phyloP scores from a whole-genome alignment of 1,140 invertebrate species.

The Parasteatoda tepidariorum region DNA sequence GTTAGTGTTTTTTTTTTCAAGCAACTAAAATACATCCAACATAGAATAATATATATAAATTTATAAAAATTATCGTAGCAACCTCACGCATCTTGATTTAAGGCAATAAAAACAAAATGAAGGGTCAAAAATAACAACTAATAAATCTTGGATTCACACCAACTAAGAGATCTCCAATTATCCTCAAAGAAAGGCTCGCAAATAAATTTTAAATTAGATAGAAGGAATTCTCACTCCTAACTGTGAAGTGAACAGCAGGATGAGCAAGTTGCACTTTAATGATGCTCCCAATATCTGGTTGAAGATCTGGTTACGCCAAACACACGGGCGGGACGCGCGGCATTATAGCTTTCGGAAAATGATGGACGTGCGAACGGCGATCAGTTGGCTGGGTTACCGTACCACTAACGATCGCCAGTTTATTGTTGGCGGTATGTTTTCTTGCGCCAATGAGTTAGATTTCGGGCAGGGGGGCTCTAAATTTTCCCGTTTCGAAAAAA shows the following conservation, averaged over 20 bases:
- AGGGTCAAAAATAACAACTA: too few species aligned
- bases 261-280: constrained; percentile 42
- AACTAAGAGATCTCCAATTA: constrained; percentile 57
- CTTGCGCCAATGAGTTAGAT: background rate
- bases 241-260: background rate
- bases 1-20: too few species aligned
- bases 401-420: constrained; percentile 18
- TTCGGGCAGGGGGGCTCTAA: background rate
- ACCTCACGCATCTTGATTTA: too few species aligned
- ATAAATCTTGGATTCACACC: too few species aligned
- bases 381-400: background rate
- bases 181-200: constrained; percentile 37
- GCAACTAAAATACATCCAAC: too few species aligned
- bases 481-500: background rate
- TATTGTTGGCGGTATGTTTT: constrained; percentile 29
- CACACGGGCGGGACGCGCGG: constrained; percentile 44
- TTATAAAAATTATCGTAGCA: too few species aligned
- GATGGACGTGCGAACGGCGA: constrained; percentile 50
- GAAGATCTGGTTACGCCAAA: constrained; percentile 50
- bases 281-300: constrained; percentile 57
- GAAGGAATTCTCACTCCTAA: background rate
- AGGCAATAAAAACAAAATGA: too few species aligned
- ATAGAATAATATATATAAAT: too few species aligned
- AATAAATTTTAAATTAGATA: constrained; percentile 55
- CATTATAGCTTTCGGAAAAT: constrained; percentile 46